phyloP scores from a whole-genome alignment of 2,888 invertebrate genomes.

The Parnassius smintheus region DNA sequence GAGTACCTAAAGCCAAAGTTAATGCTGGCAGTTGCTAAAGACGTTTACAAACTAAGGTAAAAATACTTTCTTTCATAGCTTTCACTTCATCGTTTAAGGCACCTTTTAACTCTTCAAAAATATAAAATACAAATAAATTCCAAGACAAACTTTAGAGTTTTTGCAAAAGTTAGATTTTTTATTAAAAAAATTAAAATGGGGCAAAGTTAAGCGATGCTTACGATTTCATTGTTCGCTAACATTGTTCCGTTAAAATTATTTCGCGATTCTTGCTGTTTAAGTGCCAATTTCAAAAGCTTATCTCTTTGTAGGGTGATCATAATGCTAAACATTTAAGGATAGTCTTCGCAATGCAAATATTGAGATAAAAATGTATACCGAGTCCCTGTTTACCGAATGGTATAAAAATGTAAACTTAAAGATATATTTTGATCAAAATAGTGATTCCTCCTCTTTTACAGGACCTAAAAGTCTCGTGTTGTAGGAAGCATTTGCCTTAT shows the following conservation, averaged over 20 bases:
- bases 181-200: too few relatives aligned
- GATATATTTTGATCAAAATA: neutral
- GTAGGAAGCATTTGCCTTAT: neutral
- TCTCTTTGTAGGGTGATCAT: conserved; percentile 2
- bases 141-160: too few relatives aligned
- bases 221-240: conserved; percentile 23
- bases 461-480: neutral
- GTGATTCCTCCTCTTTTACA: neutral
- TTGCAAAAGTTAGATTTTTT: too few relatives aligned
- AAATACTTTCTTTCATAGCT: too few relatives aligned
- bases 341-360: neutral
- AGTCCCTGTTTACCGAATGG: neutral
- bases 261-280: conserved; percentile 23
- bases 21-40: too few relatives aligned
- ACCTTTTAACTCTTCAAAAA: too few relatives aligned
- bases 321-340: neutral
- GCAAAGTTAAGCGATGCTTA: conserved; percentile 9
- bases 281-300: conserved; percentile 16
- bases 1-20: too few relatives aligned
- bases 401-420: neutral
- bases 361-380: neutral
- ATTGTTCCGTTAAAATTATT: conserved; percentile 23
- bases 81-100: too few relatives aligned
- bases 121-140: too few relatives aligned
- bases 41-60: too few relatives aligned